Percentiles rank a stretch among this genome's conserved stretches.
phyloP scores from a whole-genome alignment of 1,140 invertebrate species.

The Anoplolepis gracilipes region DNA sequence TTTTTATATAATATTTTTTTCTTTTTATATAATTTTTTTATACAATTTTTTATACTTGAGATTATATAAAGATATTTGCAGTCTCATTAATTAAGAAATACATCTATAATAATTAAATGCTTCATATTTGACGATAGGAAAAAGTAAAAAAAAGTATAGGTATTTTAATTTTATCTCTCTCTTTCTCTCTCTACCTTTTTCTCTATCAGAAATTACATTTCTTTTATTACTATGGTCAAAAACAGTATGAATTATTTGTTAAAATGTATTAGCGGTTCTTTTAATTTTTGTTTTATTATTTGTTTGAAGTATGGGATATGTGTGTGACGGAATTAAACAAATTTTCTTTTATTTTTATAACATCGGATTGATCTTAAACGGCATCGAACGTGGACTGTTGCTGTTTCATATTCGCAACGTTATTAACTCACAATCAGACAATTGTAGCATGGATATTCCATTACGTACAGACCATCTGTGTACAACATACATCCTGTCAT shows the following conservation, averaged over 20 bases:
- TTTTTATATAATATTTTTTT: not conserved
- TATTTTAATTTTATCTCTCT: slow-evolving; percentile 9
- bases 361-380: not conserved
- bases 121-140: not conserved
- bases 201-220: not conserved
- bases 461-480: slow-evolving; percentile 19
- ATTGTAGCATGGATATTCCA: slow-evolving; percentile 51
- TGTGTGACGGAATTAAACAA: not conserved
- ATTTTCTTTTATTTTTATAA: not conserved
- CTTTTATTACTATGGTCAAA: not conserved
- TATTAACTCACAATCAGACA: slow-evolving; percentile 62
- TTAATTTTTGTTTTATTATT: not conserved
- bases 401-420: slow-evolving; percentile 2
- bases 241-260: not conserved
- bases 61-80: not conserved
- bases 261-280: not conserved
- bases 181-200: too few relatives aligned
- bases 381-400: not conserved
- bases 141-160: not conserved
- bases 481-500: not conserved
- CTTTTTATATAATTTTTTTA: slow-evolving; percentile 13
- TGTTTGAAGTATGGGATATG: not conserved
- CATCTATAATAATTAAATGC: slow-evolving; percentile 7
- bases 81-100: not conserved
- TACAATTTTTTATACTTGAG: not conserved